Evolutionary conservation across 2,797 vertebrate genomes (phyloP).

Genomic region (Buphagus erythrorhynchus): DNA sequence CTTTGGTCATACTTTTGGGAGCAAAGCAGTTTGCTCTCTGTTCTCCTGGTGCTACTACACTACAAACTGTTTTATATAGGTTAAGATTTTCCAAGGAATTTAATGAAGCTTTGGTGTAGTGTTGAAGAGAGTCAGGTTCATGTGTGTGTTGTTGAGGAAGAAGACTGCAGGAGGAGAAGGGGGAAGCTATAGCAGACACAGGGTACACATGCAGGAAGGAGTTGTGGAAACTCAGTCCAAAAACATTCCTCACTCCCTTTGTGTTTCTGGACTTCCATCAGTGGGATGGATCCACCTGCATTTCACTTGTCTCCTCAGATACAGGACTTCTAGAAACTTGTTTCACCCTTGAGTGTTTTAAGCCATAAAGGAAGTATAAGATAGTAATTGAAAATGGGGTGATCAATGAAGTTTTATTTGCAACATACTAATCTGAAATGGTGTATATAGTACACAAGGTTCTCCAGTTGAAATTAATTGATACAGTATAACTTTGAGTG

Average conservation of each 20-base stretch:
- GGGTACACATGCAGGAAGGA: not conserved
- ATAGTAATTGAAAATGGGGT: not conserved
- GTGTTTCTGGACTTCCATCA: not conserved
- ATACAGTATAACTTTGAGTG: not conserved
- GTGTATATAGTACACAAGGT: not conserved
- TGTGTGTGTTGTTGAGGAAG: not conserved
- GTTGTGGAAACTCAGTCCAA: not conserved
- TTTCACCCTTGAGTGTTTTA: not conserved
- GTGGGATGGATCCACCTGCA: not conserved
- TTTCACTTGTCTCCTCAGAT: not conserved
- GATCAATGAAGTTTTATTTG: not conserved
- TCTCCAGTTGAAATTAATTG: not conserved
- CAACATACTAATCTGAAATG: not conserved
- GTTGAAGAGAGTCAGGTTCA: not conserved
- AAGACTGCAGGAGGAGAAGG: not conserved
- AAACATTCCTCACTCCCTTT: not conserved
- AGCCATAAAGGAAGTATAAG: not conserved
- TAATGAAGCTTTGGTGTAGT: not conserved
- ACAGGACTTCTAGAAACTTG: not conserved
- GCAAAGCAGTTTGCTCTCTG: not conserved
- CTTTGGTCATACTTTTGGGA: not conserved
- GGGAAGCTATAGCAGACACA: fast-evolving
- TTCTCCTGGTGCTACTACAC: not conserved
- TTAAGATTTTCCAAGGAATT: not conserved
- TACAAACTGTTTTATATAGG: not conserved